These are phyloP conservation scores for Vespertilio murinus DNA, from an alignment of 2,797 vertebrate species.

Conservation along the genomic window DNA sequence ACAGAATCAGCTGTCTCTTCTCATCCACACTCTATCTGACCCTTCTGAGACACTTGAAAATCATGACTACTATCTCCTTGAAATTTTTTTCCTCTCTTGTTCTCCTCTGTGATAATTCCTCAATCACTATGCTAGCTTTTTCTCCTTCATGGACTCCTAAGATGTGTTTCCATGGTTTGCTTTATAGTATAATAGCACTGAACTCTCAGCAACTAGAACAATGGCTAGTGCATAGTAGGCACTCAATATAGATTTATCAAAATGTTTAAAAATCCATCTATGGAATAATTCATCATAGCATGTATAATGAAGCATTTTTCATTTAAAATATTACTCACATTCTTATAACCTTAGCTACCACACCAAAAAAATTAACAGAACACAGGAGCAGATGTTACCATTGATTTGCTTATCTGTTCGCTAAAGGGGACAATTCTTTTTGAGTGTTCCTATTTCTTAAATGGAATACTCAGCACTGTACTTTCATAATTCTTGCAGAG, in stretches of 20 bases:
- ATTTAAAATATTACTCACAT: slow-evolving; percentile 42
- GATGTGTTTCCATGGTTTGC: neutral
- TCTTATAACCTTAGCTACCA: slow-evolving; percentile 37
- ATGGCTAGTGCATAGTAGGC: neutral
- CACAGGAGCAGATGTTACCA: slow-evolving; percentile 48
- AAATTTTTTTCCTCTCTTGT: slow-evolving; percentile 21
- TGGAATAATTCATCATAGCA: slow-evolving; percentile 28
- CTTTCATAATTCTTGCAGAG: slow-evolving; percentile 39
- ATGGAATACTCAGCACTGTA: slow-evolving; percentile 25
- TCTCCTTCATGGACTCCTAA: neutral
- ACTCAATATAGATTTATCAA: slow-evolving; percentile 12
- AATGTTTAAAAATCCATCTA: neutral
- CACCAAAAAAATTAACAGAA: slow-evolving; percentile 37
- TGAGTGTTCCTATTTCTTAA: slow-evolving; percentile 55
- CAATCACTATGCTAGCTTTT: neutral
- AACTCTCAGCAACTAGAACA: slow-evolving; percentile 18
- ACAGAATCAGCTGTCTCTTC: slow-evolving; percentile 14
- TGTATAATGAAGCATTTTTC: slow-evolving; percentile 44
- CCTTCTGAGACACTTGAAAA: slow-evolving; percentile 25
- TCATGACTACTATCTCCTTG: neutral
- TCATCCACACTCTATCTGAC: slow-evolving; percentile 45
- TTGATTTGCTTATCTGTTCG: slow-evolving; percentile 67
- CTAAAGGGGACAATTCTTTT: slow-evolving; percentile 56
- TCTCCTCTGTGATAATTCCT: neutral
- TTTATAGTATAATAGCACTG: neutral